These are phyloP conservation scores for Pseudopodoces humilis DNA, from an alignment of 2,113 vertebrate genomes.

Conservation along the genomic window DNA sequence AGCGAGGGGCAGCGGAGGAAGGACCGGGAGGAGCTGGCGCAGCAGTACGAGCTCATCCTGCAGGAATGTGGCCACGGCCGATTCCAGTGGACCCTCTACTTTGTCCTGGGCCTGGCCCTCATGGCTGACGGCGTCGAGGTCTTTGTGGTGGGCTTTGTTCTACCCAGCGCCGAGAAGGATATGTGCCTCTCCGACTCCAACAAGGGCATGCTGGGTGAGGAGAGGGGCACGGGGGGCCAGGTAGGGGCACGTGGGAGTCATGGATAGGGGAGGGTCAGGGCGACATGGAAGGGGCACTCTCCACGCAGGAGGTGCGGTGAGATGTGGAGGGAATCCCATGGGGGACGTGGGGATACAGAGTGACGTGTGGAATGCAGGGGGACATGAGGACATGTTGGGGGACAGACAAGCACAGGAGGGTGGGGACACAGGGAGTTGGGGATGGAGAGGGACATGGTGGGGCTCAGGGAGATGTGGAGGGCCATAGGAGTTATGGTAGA, in stretches of 20 bases:
- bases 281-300: fast-evolving
- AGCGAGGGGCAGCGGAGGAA: slow-evolving; percentile 82
- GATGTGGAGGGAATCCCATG: no score
- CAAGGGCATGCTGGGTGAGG: slow-evolving; percentile 98
- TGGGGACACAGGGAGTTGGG: no score
- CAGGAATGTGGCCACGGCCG: slow-evolving; percentile 95
- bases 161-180: slow-evolving; percentile 95
- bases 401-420: background rate
- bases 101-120: slow-evolving; percentile 92
- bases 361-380: background rate
- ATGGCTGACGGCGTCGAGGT: slow-evolving; percentile 97
- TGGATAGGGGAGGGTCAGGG: fast-evolving
- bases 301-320: background rate
- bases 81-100: slow-evolving; percentile 98
- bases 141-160: slow-evolving; percentile 96
- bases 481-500: no score
- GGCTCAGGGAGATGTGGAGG: no score
- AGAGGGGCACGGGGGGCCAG: background rate
- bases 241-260: background rate
- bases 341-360: no score
- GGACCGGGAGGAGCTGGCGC: slow-evolving; percentile 90
- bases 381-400: background rate
- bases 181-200: slow-evolving; percentile 98
- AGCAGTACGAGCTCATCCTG: slow-evolving; percentile 95
- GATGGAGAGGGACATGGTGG: no score